Percentiles rank a stretch among this genome's conserved stretches.
phyloP scores from a whole-genome alignment of 2,797 vertebrate species.

The Acanthopagrus latus region DNA sequence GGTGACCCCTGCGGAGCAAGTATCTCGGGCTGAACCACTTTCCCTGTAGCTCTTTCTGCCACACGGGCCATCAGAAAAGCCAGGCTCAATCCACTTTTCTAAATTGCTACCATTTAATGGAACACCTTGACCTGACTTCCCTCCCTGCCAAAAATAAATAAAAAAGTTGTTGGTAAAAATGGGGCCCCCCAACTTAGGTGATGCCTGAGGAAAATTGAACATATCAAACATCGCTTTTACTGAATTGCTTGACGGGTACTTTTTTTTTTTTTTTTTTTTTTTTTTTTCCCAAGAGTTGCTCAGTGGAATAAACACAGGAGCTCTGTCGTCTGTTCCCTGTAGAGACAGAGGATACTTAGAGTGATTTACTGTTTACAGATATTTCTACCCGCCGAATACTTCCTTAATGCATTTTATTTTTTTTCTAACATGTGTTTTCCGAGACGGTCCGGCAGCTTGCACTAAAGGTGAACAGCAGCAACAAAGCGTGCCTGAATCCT shows the following conservation, averaged over 20 bases:
- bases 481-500: not conserved
- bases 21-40: conserved; percentile 71
- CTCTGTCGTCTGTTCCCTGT: not conserved
- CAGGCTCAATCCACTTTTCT: conserved; percentile 79
- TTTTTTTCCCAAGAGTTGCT: conserved; percentile 34
- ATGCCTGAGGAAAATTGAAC: conserved; percentile 72
- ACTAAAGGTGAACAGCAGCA: not conserved
- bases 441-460: conserved; percentile 4
- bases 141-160: conserved; percentile 76
- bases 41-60: conserved; percentile 73
- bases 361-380: not conserved
- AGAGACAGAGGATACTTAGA: not conserved
- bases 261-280: conserved; percentile 4
- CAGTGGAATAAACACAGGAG: conserved; percentile 5
- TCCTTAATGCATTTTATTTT: not conserved
- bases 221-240: conserved; percentile 68
- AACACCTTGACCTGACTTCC: conserved; percentile 80
- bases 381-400: not conserved
- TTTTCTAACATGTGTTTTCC: not conserved
- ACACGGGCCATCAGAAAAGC: conserved; percentile 71
- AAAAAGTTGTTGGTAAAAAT: conserved; percentile 76
- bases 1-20: conserved; percentile 74
- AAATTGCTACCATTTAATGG: conserved; percentile 83
- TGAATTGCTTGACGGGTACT: conserved; percentile 67
- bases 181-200: conserved; percentile 67